phyloP scores from a whole-genome alignment of 2,797 vertebrate species.

The Vireo griseus region DNA sequence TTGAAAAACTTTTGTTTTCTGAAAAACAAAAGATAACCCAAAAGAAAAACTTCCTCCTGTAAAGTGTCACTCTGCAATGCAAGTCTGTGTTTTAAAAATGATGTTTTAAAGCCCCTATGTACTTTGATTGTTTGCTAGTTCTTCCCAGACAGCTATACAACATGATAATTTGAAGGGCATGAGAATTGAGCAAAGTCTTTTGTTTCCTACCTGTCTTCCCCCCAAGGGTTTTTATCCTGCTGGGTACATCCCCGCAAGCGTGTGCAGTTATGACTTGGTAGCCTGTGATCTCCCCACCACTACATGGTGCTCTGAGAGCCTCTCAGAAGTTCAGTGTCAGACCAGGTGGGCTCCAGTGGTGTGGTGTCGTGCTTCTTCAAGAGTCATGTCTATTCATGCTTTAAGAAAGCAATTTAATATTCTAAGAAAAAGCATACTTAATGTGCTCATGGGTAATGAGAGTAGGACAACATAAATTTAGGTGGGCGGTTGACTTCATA shows the following conservation, averaged over 20 bases:
- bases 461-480: background rate
- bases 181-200: background rate
- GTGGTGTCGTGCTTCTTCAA: background rate
- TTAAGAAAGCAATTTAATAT: background rate
- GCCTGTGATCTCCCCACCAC: background rate
- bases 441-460: background rate
- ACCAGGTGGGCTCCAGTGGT: background rate
- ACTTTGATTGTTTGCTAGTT: background rate
- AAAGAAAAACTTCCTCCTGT: background rate
- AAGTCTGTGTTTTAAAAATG: background rate
- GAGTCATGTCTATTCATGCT: background rate
- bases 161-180: background rate
- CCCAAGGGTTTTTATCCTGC: background rate
- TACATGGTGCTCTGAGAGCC: background rate
- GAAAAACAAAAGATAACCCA: background rate
- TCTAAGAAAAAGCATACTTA: background rate
- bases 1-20: background rate
- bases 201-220: background rate
- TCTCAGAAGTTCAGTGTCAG: background rate
- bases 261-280: background rate
- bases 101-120: background rate
- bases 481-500: background rate
- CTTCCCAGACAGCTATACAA: background rate
- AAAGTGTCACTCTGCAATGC: background rate
- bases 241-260: rapidly evolving